phyloP scores from a whole-genome alignment of 2,797 vertebrate genomes.

The Melanotaenia parkinsoni region DNA sequence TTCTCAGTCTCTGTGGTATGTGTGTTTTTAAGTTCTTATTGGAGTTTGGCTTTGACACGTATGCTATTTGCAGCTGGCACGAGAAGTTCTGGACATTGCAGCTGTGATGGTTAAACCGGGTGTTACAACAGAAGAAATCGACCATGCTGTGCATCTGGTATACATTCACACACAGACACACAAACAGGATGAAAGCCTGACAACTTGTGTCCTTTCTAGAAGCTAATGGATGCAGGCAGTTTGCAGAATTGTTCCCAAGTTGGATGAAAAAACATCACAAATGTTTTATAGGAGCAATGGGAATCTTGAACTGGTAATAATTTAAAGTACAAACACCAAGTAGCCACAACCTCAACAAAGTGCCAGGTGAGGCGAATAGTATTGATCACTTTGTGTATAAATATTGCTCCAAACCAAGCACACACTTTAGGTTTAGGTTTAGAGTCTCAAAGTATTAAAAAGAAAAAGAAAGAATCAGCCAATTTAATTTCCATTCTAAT shows the following conservation, averaged over 20 bases:
- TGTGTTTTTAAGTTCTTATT: not conserved
- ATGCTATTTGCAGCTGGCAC: conserved; percentile 86
- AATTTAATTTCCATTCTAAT: too few species aligned
- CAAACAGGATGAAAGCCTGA: not conserved
- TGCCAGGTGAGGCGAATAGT: not conserved
- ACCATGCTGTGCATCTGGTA: conserved; percentile 98
- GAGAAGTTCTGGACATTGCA: conserved; percentile 96
- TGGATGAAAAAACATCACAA: not conserved
- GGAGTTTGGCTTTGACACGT: not conserved
- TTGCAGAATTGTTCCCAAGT: not conserved
- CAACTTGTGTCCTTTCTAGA: not conserved
- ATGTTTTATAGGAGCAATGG: not conserved
- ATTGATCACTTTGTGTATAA: not conserved
- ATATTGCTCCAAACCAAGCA: not conserved
- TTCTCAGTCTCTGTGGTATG: accelerated
- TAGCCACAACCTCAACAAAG: not conserved
- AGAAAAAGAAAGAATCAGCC: too few species aligned
- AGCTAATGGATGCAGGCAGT: not conserved
- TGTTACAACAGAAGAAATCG: conserved; percentile 97
- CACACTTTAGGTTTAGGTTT: not conserved
- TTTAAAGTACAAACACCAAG: not conserved
- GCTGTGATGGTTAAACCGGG: conserved; percentile 96
- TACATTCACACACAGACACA: not conserved
- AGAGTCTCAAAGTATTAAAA: too few species aligned
- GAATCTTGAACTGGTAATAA: not conserved